Base-by-base conservation (phyloP, 2,113 vertebrate species). In the Chlamydotis undulata region DNA sequence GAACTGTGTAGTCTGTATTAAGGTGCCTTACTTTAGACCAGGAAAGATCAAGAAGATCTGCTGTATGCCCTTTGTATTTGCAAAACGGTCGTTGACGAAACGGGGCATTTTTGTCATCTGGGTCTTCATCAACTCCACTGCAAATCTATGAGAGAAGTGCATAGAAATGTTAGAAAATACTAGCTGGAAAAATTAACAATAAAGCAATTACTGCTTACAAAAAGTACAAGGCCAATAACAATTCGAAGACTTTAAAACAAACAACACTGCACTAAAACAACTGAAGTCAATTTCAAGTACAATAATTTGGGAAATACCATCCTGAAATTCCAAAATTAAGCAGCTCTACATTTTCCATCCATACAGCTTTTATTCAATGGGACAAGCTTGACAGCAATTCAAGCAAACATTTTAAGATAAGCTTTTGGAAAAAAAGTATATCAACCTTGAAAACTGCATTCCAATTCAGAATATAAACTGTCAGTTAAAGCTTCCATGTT, bases 31-130 rank as follows among this genome's bases (percentile, higher is more conserved):
- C 99, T 98, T 99, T 99, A 71, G 99, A 99, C 99, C 99, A 99
- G n/a, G 99, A 99, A 87, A 99, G 98, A 97, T 99, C 99, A 84
- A 99, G 98, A 41, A 99, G 98, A 96, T 99, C 99, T 49, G 99
- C 99, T 15, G 99, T 99, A 88, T 99, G 99, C 26, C 99, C 99
- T 98, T 99, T 99, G 96, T 99, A 99, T 97, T 99, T 99, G 98
- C 99, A 99, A 97, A 99, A 99, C 0, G 99, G 99, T 37, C 99
- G 96, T 29, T 99, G 99, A 37, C 99, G 98, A 97, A 99, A 99
- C 0, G 99, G 99, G 19, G 98, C 98, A 19, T 98, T 99, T 97
- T 98, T 98, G 95, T 99, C 99, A 95, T 99, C 99, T 7, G 98
- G 98, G 92, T 99, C 99, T 92, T 99, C 99, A 26, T 99, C 99